Evolutionary conservation across 2,113 vertebrate genomes (phyloP).

Genomic region (Percina caprodes): DNA sequence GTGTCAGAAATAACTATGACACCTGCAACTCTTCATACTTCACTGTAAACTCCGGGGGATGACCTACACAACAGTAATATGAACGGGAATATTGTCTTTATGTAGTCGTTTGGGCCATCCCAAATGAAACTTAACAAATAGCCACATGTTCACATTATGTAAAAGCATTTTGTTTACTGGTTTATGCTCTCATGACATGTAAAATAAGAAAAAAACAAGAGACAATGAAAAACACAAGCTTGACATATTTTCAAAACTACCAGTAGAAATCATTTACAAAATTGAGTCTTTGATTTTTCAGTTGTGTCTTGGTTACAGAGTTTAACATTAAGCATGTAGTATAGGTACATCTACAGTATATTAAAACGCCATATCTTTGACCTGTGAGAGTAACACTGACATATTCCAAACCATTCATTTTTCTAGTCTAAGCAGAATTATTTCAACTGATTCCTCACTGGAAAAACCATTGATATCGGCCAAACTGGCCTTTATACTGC

Average conservation of each 20-base stretch:
- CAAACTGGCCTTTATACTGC: conserved; percentile 39
- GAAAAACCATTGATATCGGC: conserved; percentile 45
- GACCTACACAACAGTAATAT: conserved; percentile 62
- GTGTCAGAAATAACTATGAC: conserved; percentile 28
- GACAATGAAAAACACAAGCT: conserved; percentile 65
- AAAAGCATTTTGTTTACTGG: conserved; percentile 41
- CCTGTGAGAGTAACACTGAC: conserved; percentile 66
- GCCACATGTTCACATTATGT: conserved; percentile 39
- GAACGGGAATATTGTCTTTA: conserved; percentile 40
- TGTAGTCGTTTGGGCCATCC: conserved; percentile 16
- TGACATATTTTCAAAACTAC: conserved; percentile 63
- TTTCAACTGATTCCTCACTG: conserved; percentile 45
- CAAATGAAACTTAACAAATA: conserved; percentile 46
- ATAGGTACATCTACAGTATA: conserved; percentile 71
- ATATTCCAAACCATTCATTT: conserved; percentile 63
- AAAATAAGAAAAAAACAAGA: conserved; percentile 60
- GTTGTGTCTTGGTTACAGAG: conserved; percentile 62
- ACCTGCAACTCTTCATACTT: conserved; percentile 43
- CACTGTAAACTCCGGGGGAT: conserved; percentile 52
- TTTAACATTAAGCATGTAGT: conserved; percentile 69
- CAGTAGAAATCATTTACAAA: conserved; percentile 77
- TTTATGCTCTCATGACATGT: conserved; percentile 40
- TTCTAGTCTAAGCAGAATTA: conserved; percentile 64
- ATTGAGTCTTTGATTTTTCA: conserved; percentile 56
- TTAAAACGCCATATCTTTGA: conserved; percentile 63